Conservation (phyloP, 1,140 invertebrate species). For the Propsilocerus akamusi region DNA sequence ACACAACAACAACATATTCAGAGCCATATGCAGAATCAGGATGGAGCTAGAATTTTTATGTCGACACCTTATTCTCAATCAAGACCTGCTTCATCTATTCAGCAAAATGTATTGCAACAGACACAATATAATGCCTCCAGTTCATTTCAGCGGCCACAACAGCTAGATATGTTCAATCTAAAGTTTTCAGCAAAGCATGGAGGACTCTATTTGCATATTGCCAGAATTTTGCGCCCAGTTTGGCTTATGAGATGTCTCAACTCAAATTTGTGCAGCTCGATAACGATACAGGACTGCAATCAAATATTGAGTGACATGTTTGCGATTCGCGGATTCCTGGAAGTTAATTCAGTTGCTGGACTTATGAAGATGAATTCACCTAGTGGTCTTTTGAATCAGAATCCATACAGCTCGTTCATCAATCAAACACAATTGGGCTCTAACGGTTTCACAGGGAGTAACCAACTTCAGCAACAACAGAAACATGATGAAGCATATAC, state of each 20-base stretch:
- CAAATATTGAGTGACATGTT: constrained; percentile 27
- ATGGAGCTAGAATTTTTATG: constrained; percentile 15
- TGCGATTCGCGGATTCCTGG: constrained; percentile 27
- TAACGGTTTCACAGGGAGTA: neutral
- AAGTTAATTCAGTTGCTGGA: constrained; percentile 16
- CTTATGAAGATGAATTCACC: constrained; percentile 15
- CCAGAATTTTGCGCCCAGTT: constrained; percentile 63
- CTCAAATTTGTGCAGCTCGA: constrained; percentile 21
- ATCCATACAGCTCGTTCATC: constrained; percentile 8
- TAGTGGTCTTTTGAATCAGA: constrained; percentile 6
- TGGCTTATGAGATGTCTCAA: constrained; percentile 56
- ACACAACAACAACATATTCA: neutral
- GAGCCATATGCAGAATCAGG: neutral
- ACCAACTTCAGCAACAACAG: constrained; percentile 16
- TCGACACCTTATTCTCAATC: constrained; percentile 19
- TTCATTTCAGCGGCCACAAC: constrained; percentile 11
- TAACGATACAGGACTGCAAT: constrained; percentile 28
- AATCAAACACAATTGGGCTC: neutral
- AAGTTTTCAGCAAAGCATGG: constrained; percentile 60
- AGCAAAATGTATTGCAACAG: constrained; percentile 6
- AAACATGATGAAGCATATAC: constrained; percentile 22
- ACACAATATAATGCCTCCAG: constrained; percentile 7
- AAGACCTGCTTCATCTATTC: neutral
- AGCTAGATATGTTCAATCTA: constrained; percentile 13
- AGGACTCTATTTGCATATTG: constrained; percentile 78